Evolutionary conservation across 2,888 invertebrate species (phyloP).

Genomic region (Helobdella robusta): DNA sequence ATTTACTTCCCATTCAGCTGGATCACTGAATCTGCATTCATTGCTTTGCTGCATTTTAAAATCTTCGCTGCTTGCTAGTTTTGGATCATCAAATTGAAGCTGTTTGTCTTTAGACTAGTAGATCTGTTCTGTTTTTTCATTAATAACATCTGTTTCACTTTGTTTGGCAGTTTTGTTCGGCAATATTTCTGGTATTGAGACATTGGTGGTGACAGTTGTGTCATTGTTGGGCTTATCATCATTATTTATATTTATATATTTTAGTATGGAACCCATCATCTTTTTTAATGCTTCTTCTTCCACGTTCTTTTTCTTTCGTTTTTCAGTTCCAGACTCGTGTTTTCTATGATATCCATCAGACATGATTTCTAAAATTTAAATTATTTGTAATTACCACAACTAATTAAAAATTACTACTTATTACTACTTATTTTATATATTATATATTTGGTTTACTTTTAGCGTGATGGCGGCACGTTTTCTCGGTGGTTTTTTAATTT

Average conservation of each 20-base stretch:
- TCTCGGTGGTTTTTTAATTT: too few species aligned
- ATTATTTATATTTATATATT: conserved; percentile 8
- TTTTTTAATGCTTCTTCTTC: conserved; percentile 20
- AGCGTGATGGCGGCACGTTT: too few species aligned
- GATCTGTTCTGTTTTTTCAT: conserved; percentile 2
- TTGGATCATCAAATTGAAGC: not conserved
- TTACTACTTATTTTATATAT: too few species aligned
- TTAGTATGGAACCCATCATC: not conserved
- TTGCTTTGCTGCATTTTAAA: not conserved
- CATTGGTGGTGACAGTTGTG: conserved; percentile 1
- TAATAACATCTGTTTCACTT: conserved; percentile 16
- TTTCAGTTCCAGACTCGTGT: conserved; percentile 23
- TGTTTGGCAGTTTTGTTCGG: conserved; percentile 18
- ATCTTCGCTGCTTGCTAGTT: not conserved
- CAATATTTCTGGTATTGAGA: conserved; percentile 21
- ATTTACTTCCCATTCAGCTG: conserved; percentile 10
- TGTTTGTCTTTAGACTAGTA: not conserved
- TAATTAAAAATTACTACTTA: too few species aligned
- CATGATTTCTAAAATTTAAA: too few species aligned
- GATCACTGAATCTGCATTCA: not conserved
- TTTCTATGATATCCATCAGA: conserved; percentile 24
- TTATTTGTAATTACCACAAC: too few species aligned
- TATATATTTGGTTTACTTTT: too few species aligned
- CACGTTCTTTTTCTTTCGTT: conserved; percentile 20
- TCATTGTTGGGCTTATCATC: conserved; percentile 3